Conservation (phyloP, 2,113 vertebrate genomes). For the rabbit (Oryctolagus cuniculus) region mOryCun1.1 NC_091442.1:107892501-107893000, state of each 20-base stretch:
- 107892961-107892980: background rate
- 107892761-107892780: background rate
- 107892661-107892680: background rate
- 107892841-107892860: background rate
- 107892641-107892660: background rate
- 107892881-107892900: conserved; percentile 27
- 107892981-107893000: background rate
- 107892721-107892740: background rate
- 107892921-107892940: background rate
- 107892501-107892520: background rate
- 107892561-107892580: background rate
- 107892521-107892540: background rate
- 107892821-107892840: background rate
- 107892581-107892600: background rate
- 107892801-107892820: background rate
- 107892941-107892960: background rate
- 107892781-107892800: background rate
- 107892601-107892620: background rate
- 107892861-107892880: background rate
- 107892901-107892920: background rate
- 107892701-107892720: background rate
- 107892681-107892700: background rate
- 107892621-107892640: background rate
- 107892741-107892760: background rate
- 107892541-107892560: background rate